Evolutionary conservation across 2,888 invertebrate genomes (phyloP), one percentile per base, ranked within the genome.

Genomic region (Tuta absoluta): DNA sequence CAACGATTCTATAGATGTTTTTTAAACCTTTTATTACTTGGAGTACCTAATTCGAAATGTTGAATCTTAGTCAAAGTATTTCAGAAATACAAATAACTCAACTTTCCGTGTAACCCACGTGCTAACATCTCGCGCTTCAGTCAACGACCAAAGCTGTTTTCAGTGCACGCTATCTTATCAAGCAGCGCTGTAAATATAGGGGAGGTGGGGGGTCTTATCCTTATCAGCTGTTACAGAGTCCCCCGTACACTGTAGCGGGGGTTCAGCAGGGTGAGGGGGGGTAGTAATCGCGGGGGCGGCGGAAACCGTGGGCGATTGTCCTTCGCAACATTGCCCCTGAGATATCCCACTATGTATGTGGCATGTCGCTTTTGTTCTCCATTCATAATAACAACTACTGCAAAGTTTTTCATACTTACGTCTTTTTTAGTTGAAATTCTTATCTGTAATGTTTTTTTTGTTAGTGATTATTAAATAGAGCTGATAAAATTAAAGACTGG

Each of bases 281-380:
- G 67, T 65, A 67, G 67, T 68, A 67, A 33, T 69, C 63, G 69
- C 62, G 70, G 58, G 71, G 71, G 69, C 69, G 71, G 82, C 76
- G 89, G 89, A 89, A 74, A 81, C 77, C 80, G 91, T 89, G 83
- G 89, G 90, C 77, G 83, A 72, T 61, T 84, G 89, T 86, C 89
- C 89, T 88, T 89, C 88, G 80, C 81, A 80, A 76, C 77, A 79
- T 78, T 84, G 84, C 82, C 83, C 83, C 82, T 82, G 81, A 77
- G 78, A 77, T 80, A 82, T 68, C 76, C 66, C 33, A 71, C 81
- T 80, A 80, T 82, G 33, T 28, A 28, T 85, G 75, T 79, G 79
- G 77, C 81, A 74, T 78, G 74, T 76, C 74, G 71, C 23, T n/a
- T 45, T 33, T 56, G 28, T 56, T 7, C 33, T 33, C 24, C 24